These are phyloP conservation scores for Cranoglanis bouderius DNA, from an alignment of 2,113 vertebrate genomes.

Conservation along the genomic window DNA sequence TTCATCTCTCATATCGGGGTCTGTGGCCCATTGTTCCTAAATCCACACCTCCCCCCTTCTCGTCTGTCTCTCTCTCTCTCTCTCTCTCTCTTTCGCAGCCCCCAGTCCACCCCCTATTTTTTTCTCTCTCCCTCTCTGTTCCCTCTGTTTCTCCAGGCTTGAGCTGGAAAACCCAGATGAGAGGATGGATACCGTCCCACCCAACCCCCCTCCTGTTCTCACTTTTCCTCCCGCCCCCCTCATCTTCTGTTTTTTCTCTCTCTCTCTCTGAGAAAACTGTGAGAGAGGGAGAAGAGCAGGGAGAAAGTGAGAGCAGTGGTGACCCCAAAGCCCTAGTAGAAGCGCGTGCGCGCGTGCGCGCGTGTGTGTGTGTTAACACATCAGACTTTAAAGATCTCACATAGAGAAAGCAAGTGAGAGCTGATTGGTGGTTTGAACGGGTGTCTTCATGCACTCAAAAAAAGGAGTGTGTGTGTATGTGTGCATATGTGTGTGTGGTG, in stretches of 20 bases:
- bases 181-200: conserved; percentile 42
- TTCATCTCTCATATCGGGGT: conserved; percentile 50
- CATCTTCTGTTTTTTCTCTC: conserved; percentile 33
- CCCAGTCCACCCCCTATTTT: conserved; percentile 36
- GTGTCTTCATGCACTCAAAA: conserved; percentile 16
- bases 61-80: conserved; percentile 14
- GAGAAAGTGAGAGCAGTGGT: conserved; percentile 39
- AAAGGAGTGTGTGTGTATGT: conserved; percentile 44
- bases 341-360: neutral
- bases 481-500: conserved; percentile 22
- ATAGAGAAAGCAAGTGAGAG: conserved; percentile 43
- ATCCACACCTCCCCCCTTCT: conserved; percentile 51
- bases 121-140: neutral
- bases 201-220: conserved; percentile 43
- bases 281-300: conserved; percentile 43
- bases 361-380: conserved; percentile 48
- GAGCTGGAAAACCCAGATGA: conserved; percentile 50
- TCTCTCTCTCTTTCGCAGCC: conserved; percentile 23
- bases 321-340: conserved; percentile 16
- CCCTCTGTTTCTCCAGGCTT: conserved; percentile 3
- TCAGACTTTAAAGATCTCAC: conserved; percentile 50
- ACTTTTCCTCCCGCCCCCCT: conserved; percentile 27
- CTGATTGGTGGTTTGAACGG: conserved; percentile 41
- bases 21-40: conserved; percentile 60
- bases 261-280: conserved; percentile 26